These are phyloP conservation scores for Glareola pratincola DNA, from an alignment of 2,113 vertebrate genomes.

Conservation along the genomic window DNA sequence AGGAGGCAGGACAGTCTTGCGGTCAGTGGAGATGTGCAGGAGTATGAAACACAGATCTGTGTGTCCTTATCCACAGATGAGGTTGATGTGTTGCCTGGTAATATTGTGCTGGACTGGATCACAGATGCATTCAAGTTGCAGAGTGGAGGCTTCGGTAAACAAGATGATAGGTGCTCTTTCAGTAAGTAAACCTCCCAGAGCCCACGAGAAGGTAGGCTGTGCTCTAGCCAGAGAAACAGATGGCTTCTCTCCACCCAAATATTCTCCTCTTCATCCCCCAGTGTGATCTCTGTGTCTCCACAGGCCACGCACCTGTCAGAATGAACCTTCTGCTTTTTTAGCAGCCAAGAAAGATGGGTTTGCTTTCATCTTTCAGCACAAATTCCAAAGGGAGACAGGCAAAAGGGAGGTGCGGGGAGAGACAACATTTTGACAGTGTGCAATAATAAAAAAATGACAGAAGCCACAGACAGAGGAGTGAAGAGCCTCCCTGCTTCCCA, in stretches of 20 bases:
- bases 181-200: neutral
- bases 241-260: neutral
- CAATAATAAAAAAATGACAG: conserved; percentile 41
- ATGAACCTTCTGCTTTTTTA: conserved; percentile 6
- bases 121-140: neutral
- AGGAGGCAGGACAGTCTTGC: neutral
- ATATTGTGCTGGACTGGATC: neutral
- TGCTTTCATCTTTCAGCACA: conserved; percentile 26
- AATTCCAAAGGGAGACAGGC: conserved; percentile 15
- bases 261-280: neutral
- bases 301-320: neutral
- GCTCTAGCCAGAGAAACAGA: neutral
- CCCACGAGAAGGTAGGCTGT: neutral
- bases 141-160: neutral
- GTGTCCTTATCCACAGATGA: neutral
- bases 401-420: conserved; percentile 13
- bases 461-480: conserved; percentile 33
- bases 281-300: neutral
- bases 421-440: conserved; percentile 39
- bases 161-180: neutral
- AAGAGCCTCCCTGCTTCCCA: conserved; percentile 31
- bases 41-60: neutral
- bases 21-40: neutral
- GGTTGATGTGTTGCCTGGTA: neutral
- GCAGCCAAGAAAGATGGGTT: neutral